Base-by-base conservation (phyloP, 2,797 vertebrate species). In the Schizothorax lantsangensis region DNA sequence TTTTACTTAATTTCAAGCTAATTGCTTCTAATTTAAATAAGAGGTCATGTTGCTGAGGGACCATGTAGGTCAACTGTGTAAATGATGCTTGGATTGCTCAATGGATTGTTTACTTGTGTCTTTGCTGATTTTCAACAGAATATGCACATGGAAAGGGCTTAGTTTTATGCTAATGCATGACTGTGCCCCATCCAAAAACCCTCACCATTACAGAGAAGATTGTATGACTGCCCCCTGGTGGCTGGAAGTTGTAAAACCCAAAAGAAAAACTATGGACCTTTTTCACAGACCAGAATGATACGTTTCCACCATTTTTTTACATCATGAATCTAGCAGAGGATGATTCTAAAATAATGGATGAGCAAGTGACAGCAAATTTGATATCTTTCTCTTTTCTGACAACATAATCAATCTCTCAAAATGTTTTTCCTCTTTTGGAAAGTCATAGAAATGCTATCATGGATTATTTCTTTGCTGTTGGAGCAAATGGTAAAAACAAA, bases 1-100 rank as follows among this genome's bases (percentile, higher is more conserved):
- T 88, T 88, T 78, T 38, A 68, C 38, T 54, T 80, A 57, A 68
- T 75, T 81, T 84, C 59, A 43, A 77, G 38, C 54, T 87, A 73
- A 36, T 5, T 26, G 59, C 45, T 38, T 71, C 62, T 15, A 21
- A 40, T 73, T 64, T 74, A 21, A 84, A 83, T 26, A 43, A 79
- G 75, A 79, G 49, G 43, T 88, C 83, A 79, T 36, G n/a, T 19
- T 12, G 79, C 57, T 64, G n/a, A 84, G 43, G n/a, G 45, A 84
- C 69, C 69, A 66, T 74, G 23, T 52, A 81, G 77, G 84, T 79
- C 84, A 80, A 26, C 8, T 33, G 36, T 62, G 77, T 74, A 64
- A 84, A 64, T 62, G 75, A 69, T 68, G 49, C 43, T 30, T 57
- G 30, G 30, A 84, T 85, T 85, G 40, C 72, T 85, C 43, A 80